Conservation (phyloP, 2,888 invertebrate genomes). For the Epinotia bilunana region DNA sequence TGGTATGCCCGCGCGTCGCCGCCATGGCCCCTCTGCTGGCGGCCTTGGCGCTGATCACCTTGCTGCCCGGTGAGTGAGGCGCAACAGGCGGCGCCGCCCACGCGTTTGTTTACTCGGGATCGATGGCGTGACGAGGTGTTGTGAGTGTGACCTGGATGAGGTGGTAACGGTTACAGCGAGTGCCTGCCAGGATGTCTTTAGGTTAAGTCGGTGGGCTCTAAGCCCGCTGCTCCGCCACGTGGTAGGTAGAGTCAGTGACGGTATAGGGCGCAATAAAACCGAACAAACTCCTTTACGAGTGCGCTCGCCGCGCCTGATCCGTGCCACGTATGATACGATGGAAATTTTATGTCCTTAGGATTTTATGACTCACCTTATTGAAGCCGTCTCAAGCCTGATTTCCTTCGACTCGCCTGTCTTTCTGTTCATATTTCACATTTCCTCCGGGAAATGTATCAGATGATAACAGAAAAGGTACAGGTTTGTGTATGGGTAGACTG, state of each 20-base stretch:
- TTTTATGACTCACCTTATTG: conserved; percentile 45
- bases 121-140: conserved; percentile 62
- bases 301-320: conserved; percentile 45
- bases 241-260: conserved; percentile 28
- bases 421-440: conserved; percentile 30
- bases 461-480: neutral
- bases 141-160: conserved; percentile 64
- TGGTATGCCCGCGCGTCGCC: conserved; percentile 82
- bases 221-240: conserved; percentile 14
- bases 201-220: neutral
- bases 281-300: conserved; percentile 65
- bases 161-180: conserved; percentile 48
- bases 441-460: conserved; percentile 5
- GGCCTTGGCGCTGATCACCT: conserved; percentile 79
- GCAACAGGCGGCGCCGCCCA: conserved; percentile 78
- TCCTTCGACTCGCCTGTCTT: conserved; percentile 28
- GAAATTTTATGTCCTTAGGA: conserved; percentile 45
- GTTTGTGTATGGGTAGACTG: neutral
- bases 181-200: conserved; percentile 20
- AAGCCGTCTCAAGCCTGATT: conserved; percentile 37
- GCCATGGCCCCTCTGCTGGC: conserved; percentile 78
- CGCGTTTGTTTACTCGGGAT: conserved; percentile 66
- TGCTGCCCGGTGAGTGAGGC: conserved; percentile 80
- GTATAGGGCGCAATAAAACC: conserved; percentile 64
- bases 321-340: conserved; percentile 47